Evolutionary conservation across 2,797 vertebrate species (phyloP), one percentile per base, ranked within the genome.

Genomic region (Pogoniulus pusillus): DNA sequence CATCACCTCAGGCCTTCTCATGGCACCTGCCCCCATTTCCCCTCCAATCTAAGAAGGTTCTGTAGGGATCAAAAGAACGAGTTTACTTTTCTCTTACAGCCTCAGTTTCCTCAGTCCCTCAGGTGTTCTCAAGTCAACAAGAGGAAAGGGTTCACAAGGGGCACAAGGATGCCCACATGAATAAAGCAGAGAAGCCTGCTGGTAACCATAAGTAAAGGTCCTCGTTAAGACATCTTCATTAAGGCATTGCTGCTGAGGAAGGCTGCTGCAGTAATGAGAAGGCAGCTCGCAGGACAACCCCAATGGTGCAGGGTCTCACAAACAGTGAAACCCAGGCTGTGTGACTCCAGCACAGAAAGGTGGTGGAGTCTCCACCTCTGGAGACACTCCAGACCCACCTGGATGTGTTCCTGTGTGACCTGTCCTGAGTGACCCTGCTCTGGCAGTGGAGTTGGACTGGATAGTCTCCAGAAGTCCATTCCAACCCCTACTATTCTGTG

Each of bases 1-100:
- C 41, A 41, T 41, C 41, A 9, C 16, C 7, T 19, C 39, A 12
- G 22, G 29, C 2, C 41, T 43, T 3, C n/a, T 29, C 0, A 1
- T 59, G 43, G 47, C 16, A 86, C 2, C 10, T 65, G 47, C 17
- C 12, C 37, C 26, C 29, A 2, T 6, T 2, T 23, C 11, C 19
- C n/a, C 22, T 49, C 4, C 23, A 62, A 19, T 22, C 37, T 15
- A 7, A 37, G 27, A 30, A 53, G 29, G 5, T 22, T 55, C 12
- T 29, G 23, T 41, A 11, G 9, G 30, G n/a, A 32, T 1, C 0
- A 58, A 9, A 2, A 53, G 5, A 68, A 5, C 1, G 1, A 30
- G 4, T 43, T 58, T 51, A 9, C 10, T 86, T 57, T 79, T 7
- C 12, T n/a, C 10, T 59, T 24, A 32, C 0, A 0, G 11, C 26